These are phyloP conservation scores for Rhamnusium bicolor DNA, from an alignment of 2,888 invertebrate species.

Conservation along the genomic window DNA sequence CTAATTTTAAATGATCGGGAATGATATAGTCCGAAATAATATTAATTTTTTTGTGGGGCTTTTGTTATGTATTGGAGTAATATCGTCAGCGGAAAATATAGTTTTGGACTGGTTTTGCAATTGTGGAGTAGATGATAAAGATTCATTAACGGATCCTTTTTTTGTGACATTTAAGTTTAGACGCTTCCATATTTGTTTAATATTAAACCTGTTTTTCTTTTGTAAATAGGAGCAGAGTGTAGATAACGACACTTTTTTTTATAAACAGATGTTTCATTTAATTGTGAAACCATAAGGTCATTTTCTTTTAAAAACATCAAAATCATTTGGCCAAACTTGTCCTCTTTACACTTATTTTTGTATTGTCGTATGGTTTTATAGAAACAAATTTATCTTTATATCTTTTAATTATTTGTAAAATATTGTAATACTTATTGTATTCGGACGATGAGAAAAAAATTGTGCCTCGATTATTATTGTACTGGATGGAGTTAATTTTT, in stretches of 20 bases:
- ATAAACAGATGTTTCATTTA: not conserved
- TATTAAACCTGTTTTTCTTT: slow-evolving; percentile 4
- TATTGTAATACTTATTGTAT: not conserved
- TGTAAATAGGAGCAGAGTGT: not conserved
- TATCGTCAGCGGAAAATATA: not conserved
- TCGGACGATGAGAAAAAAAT: not conserved
- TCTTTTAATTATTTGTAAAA: not conserved
- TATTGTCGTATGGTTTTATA: not conserved
- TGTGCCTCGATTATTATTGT: not conserved
- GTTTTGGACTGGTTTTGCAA: not conserved
- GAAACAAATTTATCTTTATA: not conserved
- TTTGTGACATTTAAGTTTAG: not conserved
- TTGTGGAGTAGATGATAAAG: not conserved
- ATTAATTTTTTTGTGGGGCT: not conserved
- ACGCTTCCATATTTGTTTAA: not conserved
- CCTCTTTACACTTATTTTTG: not conserved
- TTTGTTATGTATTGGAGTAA: not conserved
- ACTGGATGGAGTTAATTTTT: slow-evolving; percentile 7
- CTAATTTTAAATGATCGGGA: slow-evolving; percentile 8
- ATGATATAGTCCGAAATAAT: slow-evolving; percentile 4
- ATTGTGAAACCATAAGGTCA: not conserved
- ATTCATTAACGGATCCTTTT: not conserved
- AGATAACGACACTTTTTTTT: not conserved
- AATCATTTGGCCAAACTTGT: not conserved
- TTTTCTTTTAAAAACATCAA: not conserved